Percentiles rank a stretch among this genome's conserved stretches.
Conservation (phyloP, 2,888 invertebrate species). For the Ectropis crepuscularia region DNA sequence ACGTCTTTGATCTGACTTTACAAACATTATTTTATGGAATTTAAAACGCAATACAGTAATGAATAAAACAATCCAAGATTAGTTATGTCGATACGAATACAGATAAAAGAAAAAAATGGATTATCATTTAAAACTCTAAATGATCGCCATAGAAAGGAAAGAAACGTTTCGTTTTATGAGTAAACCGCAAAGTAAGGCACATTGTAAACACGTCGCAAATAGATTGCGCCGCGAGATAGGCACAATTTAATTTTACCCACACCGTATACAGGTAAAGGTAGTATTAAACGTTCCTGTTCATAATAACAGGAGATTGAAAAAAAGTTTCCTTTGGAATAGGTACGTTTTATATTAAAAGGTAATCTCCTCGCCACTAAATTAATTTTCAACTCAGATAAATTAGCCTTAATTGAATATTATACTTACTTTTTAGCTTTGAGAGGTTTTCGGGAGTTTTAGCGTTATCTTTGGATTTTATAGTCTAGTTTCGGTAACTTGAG, state of each 20-base stretch:
- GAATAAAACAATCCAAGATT: no score
- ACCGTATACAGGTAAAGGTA: constrained; percentile 38
- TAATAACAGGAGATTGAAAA: constrained; percentile 40
- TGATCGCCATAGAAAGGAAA: no score
- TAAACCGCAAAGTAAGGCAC: constrained; percentile 53
- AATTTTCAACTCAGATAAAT: constrained; percentile 33
- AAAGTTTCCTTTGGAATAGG: constrained; percentile 36
- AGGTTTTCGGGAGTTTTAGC: constrained; percentile 7
- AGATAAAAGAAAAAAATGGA: no score
- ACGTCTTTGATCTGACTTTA: no score
- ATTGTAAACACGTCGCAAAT: constrained; percentile 60
- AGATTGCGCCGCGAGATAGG: constrained; percentile 52
- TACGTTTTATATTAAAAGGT: constrained; percentile 30
- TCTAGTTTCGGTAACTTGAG: constrained; percentile 7
- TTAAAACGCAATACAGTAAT: no score
- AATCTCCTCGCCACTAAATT: constrained; percentile 32
- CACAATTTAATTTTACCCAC: constrained; percentile 44
- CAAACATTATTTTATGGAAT: no score
- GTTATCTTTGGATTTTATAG: constrained; percentile 10
- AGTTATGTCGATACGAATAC: no score
- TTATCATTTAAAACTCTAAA: no score
- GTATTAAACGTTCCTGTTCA: constrained; percentile 38
- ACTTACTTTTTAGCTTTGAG: constrained; percentile 20
- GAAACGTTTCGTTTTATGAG: no score
- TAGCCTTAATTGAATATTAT: constrained; percentile 27